Evolutionary conservation across 2,113 vertebrate genomes (phyloP).

Genomic region (Triplophysa tibetana): DNA sequence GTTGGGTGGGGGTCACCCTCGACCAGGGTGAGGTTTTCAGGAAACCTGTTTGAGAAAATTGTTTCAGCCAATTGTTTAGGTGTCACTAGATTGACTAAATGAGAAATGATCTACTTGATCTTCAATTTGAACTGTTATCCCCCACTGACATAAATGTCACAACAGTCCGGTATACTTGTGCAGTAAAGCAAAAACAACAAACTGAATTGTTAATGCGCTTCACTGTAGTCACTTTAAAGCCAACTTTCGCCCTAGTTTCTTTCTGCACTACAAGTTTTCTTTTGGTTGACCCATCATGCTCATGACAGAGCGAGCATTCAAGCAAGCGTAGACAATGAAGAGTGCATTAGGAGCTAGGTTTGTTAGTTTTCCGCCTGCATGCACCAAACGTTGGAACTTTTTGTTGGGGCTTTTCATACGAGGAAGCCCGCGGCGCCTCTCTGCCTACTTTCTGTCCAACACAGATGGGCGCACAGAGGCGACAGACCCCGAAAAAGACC

Average conservation of each 20-base stretch:
- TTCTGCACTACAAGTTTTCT: slow-evolving; percentile 28
- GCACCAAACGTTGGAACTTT: slow-evolving; percentile 28
- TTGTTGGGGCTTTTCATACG: not conserved
- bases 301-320: slow-evolving; percentile 33
- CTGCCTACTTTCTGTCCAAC: slow-evolving; percentile 36
- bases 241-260: slow-evolving; percentile 34
- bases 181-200: not conserved
- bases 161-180: not conserved
- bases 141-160: not conserved
- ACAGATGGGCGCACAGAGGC: slow-evolving; percentile 36
- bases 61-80: too few relatives aligned
- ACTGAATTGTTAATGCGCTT: not conserved
- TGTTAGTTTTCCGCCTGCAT: slow-evolving; percentile 28
- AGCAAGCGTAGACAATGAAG: slow-evolving; percentile 34
- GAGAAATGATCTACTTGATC: too few relatives aligned
- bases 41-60: too few relatives aligned
- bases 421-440: slow-evolving; percentile 15
- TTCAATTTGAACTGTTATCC: too few relatives aligned
- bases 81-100: too few relatives aligned
- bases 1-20: too few relatives aligned
- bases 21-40: too few relatives aligned
- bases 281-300: slow-evolving; percentile 28
- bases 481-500: not conserved
- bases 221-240: not conserved
- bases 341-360: slow-evolving; percentile 38